These are phyloP conservation scores for Machimus atricapillus DNA, from an alignment of 2,888 invertebrate genomes.

Conservation along the genomic window DNA sequence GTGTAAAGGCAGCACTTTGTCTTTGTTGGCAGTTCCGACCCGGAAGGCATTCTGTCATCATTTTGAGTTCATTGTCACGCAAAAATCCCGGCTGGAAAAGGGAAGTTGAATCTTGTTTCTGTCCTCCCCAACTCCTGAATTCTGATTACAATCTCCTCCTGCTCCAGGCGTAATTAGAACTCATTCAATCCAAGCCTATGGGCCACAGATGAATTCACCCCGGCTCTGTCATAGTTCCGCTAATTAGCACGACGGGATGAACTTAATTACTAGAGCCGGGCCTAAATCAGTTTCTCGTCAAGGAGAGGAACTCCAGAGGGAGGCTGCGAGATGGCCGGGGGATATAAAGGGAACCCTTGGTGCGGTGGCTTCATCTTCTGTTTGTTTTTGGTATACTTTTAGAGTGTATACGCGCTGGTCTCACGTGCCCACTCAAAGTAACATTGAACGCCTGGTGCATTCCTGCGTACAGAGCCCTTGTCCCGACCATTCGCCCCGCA, in stretches of 20 bases:
- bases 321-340: neutral
- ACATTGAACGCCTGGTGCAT: neutral
- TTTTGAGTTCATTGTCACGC: neutral
- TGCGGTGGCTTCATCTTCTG: neutral
- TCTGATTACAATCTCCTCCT: neutral
- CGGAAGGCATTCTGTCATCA: neutral
- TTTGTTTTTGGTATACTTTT: neutral
- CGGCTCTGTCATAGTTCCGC: neutral
- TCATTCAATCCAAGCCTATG: neutral
- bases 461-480: neutral
- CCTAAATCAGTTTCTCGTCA: neutral
- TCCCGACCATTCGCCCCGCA: neutral
- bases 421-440: neutral
- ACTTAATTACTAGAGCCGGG: neutral
- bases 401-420: neutral
- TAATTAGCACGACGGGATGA: neutral
- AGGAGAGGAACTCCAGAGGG: neutral
- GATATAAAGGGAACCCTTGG: neutral
- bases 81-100: neutral
- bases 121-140: neutral
- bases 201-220: neutral
- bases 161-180: neutral
- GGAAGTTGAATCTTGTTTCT: neutral
- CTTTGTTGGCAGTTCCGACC: neutral
- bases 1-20: neutral